Conservation (phyloP, 2,797 vertebrate species). For the Nyctalus aviator region DNA sequence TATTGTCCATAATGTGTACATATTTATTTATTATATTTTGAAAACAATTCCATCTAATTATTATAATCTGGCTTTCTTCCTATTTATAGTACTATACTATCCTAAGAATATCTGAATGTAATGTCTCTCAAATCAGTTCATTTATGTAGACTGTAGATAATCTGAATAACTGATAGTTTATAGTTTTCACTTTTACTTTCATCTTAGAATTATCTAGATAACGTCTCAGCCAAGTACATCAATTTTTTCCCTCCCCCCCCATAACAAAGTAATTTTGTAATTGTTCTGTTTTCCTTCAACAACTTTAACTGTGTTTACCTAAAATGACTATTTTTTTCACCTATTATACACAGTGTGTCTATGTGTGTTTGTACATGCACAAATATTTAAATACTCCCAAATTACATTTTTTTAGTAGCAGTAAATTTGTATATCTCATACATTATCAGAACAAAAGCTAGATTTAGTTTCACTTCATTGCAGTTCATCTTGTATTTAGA, state of each 20-base stretch:
- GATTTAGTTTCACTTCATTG: constrained; percentile 27
- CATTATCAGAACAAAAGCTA: background rate
- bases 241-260: constrained; percentile 3
- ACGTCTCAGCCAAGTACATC: background rate
- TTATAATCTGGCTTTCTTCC: background rate
- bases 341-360: background rate
- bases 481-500: constrained; percentile 27
- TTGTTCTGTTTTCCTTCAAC: background rate
- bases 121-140: constrained; percentile 33
- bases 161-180: constrained; percentile 32
- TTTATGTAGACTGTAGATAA: background rate
- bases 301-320: constrained; percentile 32
- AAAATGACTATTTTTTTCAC: constrained; percentile 38
- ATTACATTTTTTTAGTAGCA: constrained; percentile 7
- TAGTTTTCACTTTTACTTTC: constrained; percentile 52
- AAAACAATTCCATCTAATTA: background rate
- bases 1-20: background rate
- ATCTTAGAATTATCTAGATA: constrained; percentile 37
- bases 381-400: constrained; percentile 11
- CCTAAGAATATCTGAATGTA: background rate
- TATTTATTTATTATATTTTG: constrained; percentile 53
- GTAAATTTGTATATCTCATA: constrained; percentile 29
- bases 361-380: background rate
- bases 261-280: background rate
- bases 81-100: background rate